Base-by-base conservation (phyloP, 1,140 invertebrate species). In the Brachionus rotundiformis region DNA sequence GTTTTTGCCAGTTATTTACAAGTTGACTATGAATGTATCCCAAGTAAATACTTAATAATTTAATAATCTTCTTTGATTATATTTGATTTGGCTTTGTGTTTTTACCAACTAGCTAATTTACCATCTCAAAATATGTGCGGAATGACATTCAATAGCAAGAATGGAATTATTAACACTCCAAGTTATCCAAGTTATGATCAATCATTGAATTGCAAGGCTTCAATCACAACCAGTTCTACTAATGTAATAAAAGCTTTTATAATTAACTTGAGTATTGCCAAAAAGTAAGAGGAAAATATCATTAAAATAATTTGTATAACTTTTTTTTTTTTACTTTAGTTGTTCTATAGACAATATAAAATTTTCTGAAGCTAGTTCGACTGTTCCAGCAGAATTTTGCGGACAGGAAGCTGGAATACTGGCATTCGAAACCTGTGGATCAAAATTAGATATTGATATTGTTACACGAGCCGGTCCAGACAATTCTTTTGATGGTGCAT, bases 101-200 rank as follows among this genome's bases (percentile, higher is more conserved):
- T 68, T 36, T 29, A 31, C 1, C 23, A 8, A 41, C 10, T 10
- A 73, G 76, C 47, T 39, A 63, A 54, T 41, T 39, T 59, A 59
- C 76, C 76, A 59, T 0, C 29, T 23, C 27, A 59, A 79, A 19
- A 47, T 29, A 79, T 79, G 76, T 79, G 76, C 25, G 76, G 76
- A n/a, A 25, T 19, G 27, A 79, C 47, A 25, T 79, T 79, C 19
- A 79, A 25, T 4, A 39, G 25, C 31, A 36, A 36, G 31, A 79
- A 79, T 39, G 76, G 76, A 59, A 79, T 79, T 11, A 79, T 79
- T 3, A 39, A 23, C 23, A 59, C 47, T 1, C 76, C 76, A 54
- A 79, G 29, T 41, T 79, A 79, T 63, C 76, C 76, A 19, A 63
- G 3, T 63, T 79, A 79, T 79, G 76, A 79, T 63, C 27, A 54